Percentiles rank a stretch among this genome's conserved stretches.
Evolutionary conservation across 2,888 invertebrate species (phyloP).

Genomic region (Synanthedon formicaeformis): DNA sequence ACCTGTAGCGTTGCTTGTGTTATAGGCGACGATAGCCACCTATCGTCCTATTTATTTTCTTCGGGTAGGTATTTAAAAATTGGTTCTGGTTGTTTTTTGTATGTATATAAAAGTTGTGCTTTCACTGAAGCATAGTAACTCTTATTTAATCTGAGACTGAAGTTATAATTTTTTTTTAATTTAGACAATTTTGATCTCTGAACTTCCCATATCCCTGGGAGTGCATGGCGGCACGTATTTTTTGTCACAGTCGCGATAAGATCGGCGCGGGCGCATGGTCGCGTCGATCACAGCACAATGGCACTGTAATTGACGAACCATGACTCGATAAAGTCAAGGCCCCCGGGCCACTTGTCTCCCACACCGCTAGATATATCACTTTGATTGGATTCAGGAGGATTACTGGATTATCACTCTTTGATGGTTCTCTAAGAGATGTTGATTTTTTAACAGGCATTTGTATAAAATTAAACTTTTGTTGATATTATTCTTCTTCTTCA

Average conservation of each 20-base stretch:
- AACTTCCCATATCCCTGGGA: background rate
- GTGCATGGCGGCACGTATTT: constrained; percentile 24
- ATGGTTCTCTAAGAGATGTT: background rate
- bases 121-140: too few species aligned
- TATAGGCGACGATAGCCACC: too few species aligned
- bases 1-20: too few species aligned
- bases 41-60: too few species aligned
- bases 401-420: background rate
- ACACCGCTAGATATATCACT: constrained; percentile 4
- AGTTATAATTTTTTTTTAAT: background rate
- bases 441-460: too few species aligned
- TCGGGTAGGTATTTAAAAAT: background rate
- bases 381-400: constrained; percentile 6
- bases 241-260: constrained; percentile 47
- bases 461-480: too few species aligned
- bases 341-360: constrained; percentile 28
- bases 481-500: too few species aligned
- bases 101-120: background rate
- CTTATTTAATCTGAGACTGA: too few species aligned
- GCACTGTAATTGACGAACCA: constrained; percentile 61
- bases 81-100: background rate
- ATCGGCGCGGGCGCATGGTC: constrained; percentile 29
- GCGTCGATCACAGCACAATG: constrained; percentile 41
- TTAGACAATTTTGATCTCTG: constrained; percentile 1
- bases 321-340: constrained; percentile 61